Conservation (phyloP, 2,113 vertebrate species). For the Pangasianodon gigas region DNA sequence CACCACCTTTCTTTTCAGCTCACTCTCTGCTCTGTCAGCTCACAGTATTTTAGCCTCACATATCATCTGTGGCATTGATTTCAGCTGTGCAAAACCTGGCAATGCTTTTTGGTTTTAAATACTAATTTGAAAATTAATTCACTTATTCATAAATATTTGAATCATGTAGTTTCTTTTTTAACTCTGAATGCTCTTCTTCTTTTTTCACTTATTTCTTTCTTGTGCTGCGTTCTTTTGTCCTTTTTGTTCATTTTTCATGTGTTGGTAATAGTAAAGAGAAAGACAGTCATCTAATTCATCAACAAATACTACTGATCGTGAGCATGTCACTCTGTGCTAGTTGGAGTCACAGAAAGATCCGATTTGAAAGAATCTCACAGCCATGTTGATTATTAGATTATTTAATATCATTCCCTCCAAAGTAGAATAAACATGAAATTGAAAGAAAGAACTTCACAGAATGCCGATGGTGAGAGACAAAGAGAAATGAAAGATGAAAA, state of each 20-base stretch:
- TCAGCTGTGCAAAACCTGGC: neutral
- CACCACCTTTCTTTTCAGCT: neutral
- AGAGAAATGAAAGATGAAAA: conserved; percentile 14
- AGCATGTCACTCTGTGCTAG: neutral
- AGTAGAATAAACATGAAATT: neutral
- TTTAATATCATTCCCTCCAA: neutral
- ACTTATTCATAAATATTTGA: neutral
- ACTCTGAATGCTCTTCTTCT: neutral
- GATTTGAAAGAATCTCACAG: neutral
- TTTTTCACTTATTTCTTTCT: neutral
- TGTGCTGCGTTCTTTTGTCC: neutral
- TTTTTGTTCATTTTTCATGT: neutral
- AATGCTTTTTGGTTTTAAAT: neutral
- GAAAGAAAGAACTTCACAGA: neutral
- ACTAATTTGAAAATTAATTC: neutral
- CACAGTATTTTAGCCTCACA: neutral
- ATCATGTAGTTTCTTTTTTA: neutral
- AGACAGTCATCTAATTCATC: neutral
- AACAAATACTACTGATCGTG: neutral
- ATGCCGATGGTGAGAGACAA: neutral
- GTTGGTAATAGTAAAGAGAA: neutral
- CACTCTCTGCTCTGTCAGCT: neutral
- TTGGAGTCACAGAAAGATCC: neutral
- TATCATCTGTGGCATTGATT: neutral
- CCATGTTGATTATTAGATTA: neutral